Percentiles rank a stretch among this genome's conserved stretches.
Conservation (phyloP, 2,113 vertebrate species). For the Dasyprocta punctata region DNA sequence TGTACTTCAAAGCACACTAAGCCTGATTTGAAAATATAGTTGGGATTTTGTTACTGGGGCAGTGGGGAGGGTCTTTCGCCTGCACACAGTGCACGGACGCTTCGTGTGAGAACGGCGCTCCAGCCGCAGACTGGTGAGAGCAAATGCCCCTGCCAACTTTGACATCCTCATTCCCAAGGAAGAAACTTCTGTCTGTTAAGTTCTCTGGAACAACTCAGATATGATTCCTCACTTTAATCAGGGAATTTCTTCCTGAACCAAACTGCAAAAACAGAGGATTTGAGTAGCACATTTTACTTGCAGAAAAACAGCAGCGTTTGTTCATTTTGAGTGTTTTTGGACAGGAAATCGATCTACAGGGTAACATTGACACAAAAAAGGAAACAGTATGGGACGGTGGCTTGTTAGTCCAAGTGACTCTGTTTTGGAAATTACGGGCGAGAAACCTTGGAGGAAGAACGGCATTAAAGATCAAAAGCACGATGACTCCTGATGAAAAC, state of each 20-base stretch:
- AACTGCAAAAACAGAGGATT: slow-evolving; percentile 61
- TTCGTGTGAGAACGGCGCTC: slow-evolving; percentile 48
- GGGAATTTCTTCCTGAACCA: slow-evolving; percentile 39
- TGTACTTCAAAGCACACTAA: slow-evolving; percentile 77
- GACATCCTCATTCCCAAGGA: slow-evolving; percentile 62
- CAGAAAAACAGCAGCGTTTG: slow-evolving; percentile 62
- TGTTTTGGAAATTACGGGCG: slow-evolving; percentile 79
- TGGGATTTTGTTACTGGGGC: slow-evolving; percentile 62
- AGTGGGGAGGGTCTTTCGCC: slow-evolving; percentile 58
- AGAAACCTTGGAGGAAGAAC: slow-evolving; percentile 76
- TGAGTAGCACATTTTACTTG: slow-evolving; percentile 48
- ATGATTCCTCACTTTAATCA: slow-evolving; percentile 66
- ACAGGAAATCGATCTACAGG: slow-evolving; percentile 81
- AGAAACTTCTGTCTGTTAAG: slow-evolving; percentile 61
- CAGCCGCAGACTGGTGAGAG: slow-evolving; percentile 45
- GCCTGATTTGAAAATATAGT: slow-evolving; percentile 76
- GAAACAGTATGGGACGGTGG: slow-evolving; percentile 79
- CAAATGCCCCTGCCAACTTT: slow-evolving; percentile 61
- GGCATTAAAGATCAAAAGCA: slow-evolving; percentile 84
- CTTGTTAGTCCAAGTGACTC: slow-evolving; percentile 81
- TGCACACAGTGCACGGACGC: slow-evolving; percentile 21
- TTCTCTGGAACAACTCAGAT: slow-evolving; percentile 56
- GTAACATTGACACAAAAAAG: slow-evolving; percentile 65
- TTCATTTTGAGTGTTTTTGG: slow-evolving; percentile 78
- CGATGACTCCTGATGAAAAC: slow-evolving; percentile 86